Conservation (phyloP, 1,140 invertebrate species). For the Spodoptera litura region DNA sequence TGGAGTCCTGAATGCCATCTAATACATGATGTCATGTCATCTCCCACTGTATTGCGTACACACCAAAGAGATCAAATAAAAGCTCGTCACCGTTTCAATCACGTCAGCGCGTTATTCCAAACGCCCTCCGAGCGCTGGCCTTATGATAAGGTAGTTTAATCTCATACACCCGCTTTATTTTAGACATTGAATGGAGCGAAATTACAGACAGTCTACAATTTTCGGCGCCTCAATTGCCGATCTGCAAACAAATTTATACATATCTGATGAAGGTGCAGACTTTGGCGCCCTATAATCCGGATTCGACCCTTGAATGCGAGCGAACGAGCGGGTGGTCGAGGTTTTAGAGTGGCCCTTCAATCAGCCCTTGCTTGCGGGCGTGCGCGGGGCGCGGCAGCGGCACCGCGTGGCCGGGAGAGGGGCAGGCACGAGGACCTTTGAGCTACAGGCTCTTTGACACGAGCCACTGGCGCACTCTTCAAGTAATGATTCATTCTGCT, state of each 20-base stretch:
- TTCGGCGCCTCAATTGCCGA: conserved; percentile 73
- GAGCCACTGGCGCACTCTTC: conserved; percentile 84
- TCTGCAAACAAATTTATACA: conserved; percentile 81
- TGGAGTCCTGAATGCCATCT: conserved; percentile 2
- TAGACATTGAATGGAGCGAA: conserved; percentile 67
- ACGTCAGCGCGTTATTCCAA: conserved; percentile 10
- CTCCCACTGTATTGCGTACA: neutral
- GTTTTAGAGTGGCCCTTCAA: conserved; percentile 85
- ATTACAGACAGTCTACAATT: conserved; percentile 75
- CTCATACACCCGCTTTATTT: conserved; percentile 29
- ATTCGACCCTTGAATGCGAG: conserved; percentile 83
- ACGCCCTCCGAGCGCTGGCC: neutral
- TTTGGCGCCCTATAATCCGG: conserved; percentile 85
- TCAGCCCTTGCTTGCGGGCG: conserved; percentile 81
- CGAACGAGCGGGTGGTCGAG: conserved; percentile 83
- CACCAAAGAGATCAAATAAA: conserved; percentile 16
- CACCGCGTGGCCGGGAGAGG: conserved; percentile 52
- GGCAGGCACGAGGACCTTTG: conserved; percentile 77
- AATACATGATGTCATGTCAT: conserved; percentile 22
- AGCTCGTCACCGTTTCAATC: conserved; percentile 20
- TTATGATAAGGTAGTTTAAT: conserved; percentile 39
- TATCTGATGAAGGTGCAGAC: conserved; percentile 83
- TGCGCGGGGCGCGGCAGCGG: conserved; percentile 63
- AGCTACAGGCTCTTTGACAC: conserved; percentile 84
- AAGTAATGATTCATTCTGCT: conserved; percentile 86